A percentile compares a stretch with the other conserved stretches of the same genome.
Evolutionary conservation across 2,113 vertebrate genomes (phyloP).

Genomic region (Anarrhichthys ocellatus): DNA sequence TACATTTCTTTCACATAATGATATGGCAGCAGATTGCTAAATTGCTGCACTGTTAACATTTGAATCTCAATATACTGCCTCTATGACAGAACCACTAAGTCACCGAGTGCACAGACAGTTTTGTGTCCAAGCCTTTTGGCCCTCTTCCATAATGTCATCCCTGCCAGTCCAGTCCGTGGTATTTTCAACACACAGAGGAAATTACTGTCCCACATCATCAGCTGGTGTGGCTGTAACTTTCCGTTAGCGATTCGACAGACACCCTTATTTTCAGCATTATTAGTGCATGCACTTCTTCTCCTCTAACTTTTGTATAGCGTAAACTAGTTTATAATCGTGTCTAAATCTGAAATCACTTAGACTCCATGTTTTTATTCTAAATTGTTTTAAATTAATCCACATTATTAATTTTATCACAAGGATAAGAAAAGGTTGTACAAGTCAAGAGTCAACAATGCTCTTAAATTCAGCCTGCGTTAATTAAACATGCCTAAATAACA

Average conservation of each 20-base stretch:
- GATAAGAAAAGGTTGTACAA: neutral
- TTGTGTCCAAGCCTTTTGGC: constrained; percentile 30
- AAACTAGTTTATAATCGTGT: neutral
- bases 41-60: constrained; percentile 7
- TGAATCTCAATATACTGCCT: constrained; percentile 4
- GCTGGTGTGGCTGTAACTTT: constrained; percentile 27
- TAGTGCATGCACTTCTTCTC: neutral
- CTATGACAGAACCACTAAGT: constrained; percentile 25
- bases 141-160: constrained; percentile 17
- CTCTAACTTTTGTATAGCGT: neutral
- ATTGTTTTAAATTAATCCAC: neutral
- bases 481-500: neutral
- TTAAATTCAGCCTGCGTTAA: neutral
- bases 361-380: neutral
- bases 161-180: constrained; percentile 13
- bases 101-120: constrained; percentile 24
- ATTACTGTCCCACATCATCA: constrained; percentile 42
- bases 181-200: constrained; percentile 46
- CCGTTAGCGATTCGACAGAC: neutral
- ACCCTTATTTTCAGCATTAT: neutral
- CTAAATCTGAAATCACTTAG: neutral
- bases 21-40: neutral
- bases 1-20: neutral
- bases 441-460: neutral
- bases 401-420: neutral